phyloP scores from a whole-genome alignment of 2,888 invertebrate species.

The Aproaerema taeniolella region DNA sequence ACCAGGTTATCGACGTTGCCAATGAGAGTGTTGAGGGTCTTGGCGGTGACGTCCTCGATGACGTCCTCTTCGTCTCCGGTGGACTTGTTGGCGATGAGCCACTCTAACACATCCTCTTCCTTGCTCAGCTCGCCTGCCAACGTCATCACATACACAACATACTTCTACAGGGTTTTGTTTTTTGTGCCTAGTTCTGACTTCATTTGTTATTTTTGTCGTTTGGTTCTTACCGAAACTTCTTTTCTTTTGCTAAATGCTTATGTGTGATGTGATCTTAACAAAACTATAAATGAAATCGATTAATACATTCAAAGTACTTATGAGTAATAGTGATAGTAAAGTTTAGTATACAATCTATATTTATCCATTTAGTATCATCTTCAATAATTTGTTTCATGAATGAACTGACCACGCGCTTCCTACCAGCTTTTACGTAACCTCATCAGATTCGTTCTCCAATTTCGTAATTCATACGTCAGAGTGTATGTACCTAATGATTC shows the following conservation, averaged over 20 bases:
- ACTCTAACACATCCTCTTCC: conserved; percentile 95
- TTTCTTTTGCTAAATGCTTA: too few species aligned
- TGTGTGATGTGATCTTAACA: too few species aligned
- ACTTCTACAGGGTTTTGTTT: too few species aligned
- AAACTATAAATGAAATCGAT: too few species aligned
- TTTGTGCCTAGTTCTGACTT: too few species aligned
- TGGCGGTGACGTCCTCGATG: conserved; percentile 95
- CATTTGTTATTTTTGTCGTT: too few species aligned
- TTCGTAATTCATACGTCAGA: conserved; percentile 42
- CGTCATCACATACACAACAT: neutral
- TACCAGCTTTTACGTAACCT: conserved; percentile 12
- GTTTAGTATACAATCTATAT: too few species aligned
- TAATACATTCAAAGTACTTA: too few species aligned
- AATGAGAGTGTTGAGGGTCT: conserved; percentile 91
- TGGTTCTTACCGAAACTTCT: too few species aligned
- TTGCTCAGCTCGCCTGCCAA: conserved; percentile 86
- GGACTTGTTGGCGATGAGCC: conserved; percentile 95
- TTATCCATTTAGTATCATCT: neutral
- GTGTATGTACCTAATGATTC: conserved; percentile 45
- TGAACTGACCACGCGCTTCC: conserved; percentile 7
- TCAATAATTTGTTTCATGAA: conserved; percentile 11
- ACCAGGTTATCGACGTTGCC: conserved; percentile 94
- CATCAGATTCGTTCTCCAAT: conserved; percentile 29
- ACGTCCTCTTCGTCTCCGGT: conserved; percentile 96
- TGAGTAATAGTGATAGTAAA: too few species aligned